Conservation (phyloP, 2,113 vertebrate species). For the Pseudorasbora parva region DNA sequence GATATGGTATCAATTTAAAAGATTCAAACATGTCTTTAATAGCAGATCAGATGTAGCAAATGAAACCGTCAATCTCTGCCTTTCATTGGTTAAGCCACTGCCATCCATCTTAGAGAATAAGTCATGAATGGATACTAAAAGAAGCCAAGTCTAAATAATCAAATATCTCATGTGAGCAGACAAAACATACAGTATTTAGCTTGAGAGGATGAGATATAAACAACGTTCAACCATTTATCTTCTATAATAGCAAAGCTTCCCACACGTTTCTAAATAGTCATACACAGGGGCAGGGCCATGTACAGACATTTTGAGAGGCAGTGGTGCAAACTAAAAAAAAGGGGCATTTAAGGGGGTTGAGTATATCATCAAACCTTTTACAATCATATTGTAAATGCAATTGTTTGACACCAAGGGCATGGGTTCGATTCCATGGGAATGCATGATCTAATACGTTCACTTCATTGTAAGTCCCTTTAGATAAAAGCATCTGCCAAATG, state of each 20-base stretch:
- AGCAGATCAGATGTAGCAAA: conserved; percentile 50
- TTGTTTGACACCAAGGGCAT: neutral
- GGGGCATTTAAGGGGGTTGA: no score
- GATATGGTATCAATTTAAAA: neutral
- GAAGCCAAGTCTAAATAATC: conserved; percentile 30
- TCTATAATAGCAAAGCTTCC: neutral
- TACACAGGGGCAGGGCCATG: no score
- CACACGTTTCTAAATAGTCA: neutral
- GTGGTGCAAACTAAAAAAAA: no score
- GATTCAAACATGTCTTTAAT: conserved; percentile 51
- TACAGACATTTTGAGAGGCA: no score
- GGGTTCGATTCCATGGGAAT: neutral
- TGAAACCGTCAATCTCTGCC: conserved; percentile 31
- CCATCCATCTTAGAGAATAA: conserved; percentile 1
- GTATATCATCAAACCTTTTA: no score
- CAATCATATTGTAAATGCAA: no score
- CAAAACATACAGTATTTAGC: conserved; percentile 43
- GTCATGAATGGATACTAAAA: conserved; percentile 1
- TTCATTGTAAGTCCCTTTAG: neutral
- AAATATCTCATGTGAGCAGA: conserved; percentile 5
- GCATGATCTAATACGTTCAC: no score
- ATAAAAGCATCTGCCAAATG: neutral
- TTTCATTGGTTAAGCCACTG: conserved; percentile 6
- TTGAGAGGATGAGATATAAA: conserved; percentile 29
- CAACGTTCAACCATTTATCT: conserved; percentile 2